Conservation (phyloP, 1,140 invertebrate species). For the Saccostrea echinata region DNA sequence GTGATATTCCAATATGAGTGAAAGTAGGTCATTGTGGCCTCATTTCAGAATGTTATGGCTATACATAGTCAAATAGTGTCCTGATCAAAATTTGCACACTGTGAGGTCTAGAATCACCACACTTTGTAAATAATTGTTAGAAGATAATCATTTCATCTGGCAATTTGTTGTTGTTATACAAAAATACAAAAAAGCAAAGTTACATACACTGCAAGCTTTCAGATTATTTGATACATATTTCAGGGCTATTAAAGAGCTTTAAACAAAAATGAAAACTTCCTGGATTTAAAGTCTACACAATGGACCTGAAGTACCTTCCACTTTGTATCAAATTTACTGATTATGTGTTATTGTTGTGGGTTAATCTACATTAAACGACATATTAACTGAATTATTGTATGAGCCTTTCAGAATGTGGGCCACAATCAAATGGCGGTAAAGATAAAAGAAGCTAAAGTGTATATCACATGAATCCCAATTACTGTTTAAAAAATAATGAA, state of each 20-base stretch:
- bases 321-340: neutral
- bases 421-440: neutral
- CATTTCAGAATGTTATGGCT: no score
- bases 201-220: neutral
- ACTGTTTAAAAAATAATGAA: neutral
- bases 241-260: neutral
- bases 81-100: no score
- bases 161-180: neutral
- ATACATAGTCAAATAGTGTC: no score
- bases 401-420: neutral
- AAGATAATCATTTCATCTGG: neutral
- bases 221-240: neutral
- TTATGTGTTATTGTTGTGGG: neutral
- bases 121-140: no score
- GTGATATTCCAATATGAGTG: no score
- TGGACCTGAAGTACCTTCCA: neutral
- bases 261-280: constrained; percentile 3
- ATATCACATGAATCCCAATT: neutral
- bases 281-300: constrained; percentile 1
- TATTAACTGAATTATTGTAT: constrained; percentile 16
- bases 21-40: no score
- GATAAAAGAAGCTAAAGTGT: neutral
- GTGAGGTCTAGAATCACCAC: no score
- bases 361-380: constrained; percentile 6
- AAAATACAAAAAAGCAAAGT: neutral